These are phyloP conservation scores for Cryptotermes secundus DNA, from an alignment of 1,140 invertebrate species.

Conservation along the genomic window DNA sequence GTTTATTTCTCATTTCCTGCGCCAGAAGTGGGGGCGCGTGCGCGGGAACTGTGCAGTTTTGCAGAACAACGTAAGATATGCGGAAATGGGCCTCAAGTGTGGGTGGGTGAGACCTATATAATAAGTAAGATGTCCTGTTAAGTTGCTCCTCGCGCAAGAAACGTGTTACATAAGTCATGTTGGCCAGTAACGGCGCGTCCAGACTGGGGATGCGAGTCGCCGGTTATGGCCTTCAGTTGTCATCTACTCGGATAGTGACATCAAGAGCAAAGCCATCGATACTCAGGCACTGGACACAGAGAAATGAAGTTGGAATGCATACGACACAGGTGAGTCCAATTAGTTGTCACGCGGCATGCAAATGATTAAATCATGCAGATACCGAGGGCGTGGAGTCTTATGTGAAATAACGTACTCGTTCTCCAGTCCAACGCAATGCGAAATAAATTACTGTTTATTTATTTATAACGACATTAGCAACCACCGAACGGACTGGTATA, in stretches of 20 bases:
- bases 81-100: not conserved
- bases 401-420: no score
- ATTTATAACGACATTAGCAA: no score
- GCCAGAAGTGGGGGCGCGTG: not conserved
- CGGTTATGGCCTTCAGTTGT: not conserved
- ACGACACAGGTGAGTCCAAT: not conserved
- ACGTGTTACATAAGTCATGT: not conserved
- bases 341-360: no score
- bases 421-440: no score
- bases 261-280: not conserved
- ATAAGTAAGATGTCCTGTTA: not conserved
- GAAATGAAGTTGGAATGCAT: not conserved
- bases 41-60: not conserved
- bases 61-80: not conserved
- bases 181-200: not conserved
- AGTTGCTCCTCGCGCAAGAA: not conserved
- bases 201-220: not conserved
- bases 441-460: no score
- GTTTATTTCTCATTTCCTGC: not conserved
- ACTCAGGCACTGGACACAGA: not conserved
- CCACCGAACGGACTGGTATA: no score
- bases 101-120: not conserved
- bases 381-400: no score
- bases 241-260: not conserved
- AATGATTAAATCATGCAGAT: no score